Conservation (phyloP, 2,797 vertebrate genomes). For the Pangasius djambal region DNA sequence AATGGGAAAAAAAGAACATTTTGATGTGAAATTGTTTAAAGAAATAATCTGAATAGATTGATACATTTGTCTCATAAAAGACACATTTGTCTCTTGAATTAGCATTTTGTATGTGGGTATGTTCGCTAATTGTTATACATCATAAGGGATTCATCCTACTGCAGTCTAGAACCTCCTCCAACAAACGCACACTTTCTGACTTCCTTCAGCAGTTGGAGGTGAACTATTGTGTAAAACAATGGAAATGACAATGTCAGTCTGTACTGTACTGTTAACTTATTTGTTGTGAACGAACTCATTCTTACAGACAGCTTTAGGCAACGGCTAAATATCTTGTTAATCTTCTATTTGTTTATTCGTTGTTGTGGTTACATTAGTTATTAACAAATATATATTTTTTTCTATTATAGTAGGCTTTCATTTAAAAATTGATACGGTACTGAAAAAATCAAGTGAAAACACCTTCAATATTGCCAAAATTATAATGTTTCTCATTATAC, state of each 20-base stretch:
- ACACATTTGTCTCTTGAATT: neutral
- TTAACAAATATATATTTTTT: neutral
- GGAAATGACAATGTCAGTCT: neutral
- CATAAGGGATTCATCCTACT: neutral
- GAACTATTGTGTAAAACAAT: neutral
- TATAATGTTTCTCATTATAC: neutral
- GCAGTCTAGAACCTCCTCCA: neutral
- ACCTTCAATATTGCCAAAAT: neutral
- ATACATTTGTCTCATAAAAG: neutral
- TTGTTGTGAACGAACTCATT: neutral
- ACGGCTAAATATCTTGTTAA: too few relatives aligned
- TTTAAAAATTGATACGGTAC: neutral
- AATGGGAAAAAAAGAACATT: neutral
- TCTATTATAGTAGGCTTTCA: neutral
- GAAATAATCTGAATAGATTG: neutral
- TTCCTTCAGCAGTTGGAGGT: neutral
- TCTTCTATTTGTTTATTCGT: neutral
- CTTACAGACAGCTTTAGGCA: neutral
- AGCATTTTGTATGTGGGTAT: neutral
- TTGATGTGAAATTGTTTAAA: neutral
- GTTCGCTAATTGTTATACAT: neutral
- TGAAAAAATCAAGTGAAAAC: neutral
- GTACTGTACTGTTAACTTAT: neutral
- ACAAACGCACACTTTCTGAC: neutral
- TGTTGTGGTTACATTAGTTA: too few relatives aligned